Percentiles rank a stretch among this genome's conserved stretches.
These are phyloP conservation scores for Scomber scombrus DNA, from an alignment of 2,113 vertebrate genomes.

Conservation along the genomic window DNA sequence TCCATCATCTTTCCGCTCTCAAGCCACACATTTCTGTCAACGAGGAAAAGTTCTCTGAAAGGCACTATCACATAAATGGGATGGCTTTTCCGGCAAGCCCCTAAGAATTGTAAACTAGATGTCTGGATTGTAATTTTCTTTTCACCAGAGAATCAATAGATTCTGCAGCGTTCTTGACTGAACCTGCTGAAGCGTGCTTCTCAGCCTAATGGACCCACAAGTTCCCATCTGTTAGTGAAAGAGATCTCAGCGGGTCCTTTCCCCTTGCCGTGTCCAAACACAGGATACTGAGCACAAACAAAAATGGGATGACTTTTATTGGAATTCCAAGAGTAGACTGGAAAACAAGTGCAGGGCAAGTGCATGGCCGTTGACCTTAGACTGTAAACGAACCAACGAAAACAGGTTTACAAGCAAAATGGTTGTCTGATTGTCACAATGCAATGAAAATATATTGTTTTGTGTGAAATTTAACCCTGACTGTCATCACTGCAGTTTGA, in stretches of 20 bases:
- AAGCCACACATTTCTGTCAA: slow-evolving; percentile 9
- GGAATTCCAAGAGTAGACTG: slow-evolving; percentile 62
- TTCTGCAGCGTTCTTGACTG: slow-evolving; percentile 73
- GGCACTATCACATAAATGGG: slow-evolving; percentile 40
- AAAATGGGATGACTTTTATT: slow-evolving; percentile 69
- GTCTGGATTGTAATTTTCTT: slow-evolving; percentile 79
- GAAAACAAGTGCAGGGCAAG: slow-evolving; percentile 63
- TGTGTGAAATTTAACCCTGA: background rate
- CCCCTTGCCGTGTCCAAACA: slow-evolving; percentile 47
- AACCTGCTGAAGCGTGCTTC: slow-evolving; percentile 70
- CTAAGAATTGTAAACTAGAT: slow-evolving; percentile 77
- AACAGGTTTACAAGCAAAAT: slow-evolving; percentile 51
- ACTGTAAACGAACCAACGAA: slow-evolving; percentile 1
- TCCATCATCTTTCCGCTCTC: slow-evolving; percentile 58
- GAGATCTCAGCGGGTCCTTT: slow-evolving; percentile 71
- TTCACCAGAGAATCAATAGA: slow-evolving; percentile 75
- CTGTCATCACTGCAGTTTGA: background rate
- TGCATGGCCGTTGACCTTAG: slow-evolving; percentile 52
- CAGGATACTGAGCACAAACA: slow-evolving; percentile 57
- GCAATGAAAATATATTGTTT: background rate
- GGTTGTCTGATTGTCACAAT: background rate
- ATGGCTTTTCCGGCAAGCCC: slow-evolving; percentile 42
- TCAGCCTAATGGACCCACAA: slow-evolving; percentile 79
- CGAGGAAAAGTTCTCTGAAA: slow-evolving; percentile 37
- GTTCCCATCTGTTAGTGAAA: slow-evolving; percentile 80